Percentiles rank a stretch among this genome's conserved stretches.
Conservation (phyloP, 1,140 invertebrate species). For the Drosophila melanogaster region DNA sequence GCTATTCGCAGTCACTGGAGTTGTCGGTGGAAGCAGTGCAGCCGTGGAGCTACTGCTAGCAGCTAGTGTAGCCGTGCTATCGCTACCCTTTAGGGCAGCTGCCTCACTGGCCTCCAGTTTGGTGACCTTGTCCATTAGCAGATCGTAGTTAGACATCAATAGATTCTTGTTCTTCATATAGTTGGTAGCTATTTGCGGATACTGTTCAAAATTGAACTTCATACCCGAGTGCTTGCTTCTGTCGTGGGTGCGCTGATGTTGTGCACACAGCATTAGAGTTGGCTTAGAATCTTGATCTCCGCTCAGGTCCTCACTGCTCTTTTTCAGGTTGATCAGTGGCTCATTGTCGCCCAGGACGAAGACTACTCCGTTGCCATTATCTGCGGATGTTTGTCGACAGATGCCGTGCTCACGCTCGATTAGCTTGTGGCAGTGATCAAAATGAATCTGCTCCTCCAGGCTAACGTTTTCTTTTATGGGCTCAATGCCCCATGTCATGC, state of each 20-base stretch:
- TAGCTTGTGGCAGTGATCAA: slow-evolving; percentile 74
- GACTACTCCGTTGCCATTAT: slow-evolving; percentile 86
- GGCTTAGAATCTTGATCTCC: slow-evolving; percentile 25
- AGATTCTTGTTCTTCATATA: slow-evolving; percentile 90
- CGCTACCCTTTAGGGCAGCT: slow-evolving; percentile 55
- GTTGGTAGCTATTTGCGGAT: slow-evolving; percentile 89
- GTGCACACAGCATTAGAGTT: slow-evolving; percentile 69
- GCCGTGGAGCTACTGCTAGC: slow-evolving; percentile 56
- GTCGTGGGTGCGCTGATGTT: slow-evolving; percentile 86
- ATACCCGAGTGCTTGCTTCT: slow-evolving; percentile 88
- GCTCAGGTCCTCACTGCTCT: slow-evolving; percentile 77
- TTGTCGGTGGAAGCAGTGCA: slow-evolving; percentile 2
- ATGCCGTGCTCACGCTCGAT: slow-evolving; percentile 79
- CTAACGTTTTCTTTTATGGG: slow-evolving; percentile 81
- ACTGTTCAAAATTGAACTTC: slow-evolving; percentile 89
- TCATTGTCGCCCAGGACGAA: slow-evolving; percentile 92
- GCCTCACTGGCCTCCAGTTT: slow-evolving; percentile 74
- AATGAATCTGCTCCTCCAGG: slow-evolving; percentile 81
- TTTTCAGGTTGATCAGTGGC: slow-evolving; percentile 85
- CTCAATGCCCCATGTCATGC: slow-evolving; percentile 84
- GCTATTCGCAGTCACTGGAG: slow-evolving; percentile 68
- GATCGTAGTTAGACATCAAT: slow-evolving; percentile 87
- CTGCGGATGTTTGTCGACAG: slow-evolving; percentile 42
- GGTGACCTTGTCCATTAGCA: slow-evolving; percentile 86
- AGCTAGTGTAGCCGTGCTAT: slow-evolving; percentile 68